Evolutionary conservation across 2,113 vertebrate genomes (phyloP), one percentile per base, ranked within the genome.

Genomic region (Salvator merianae): DNA sequence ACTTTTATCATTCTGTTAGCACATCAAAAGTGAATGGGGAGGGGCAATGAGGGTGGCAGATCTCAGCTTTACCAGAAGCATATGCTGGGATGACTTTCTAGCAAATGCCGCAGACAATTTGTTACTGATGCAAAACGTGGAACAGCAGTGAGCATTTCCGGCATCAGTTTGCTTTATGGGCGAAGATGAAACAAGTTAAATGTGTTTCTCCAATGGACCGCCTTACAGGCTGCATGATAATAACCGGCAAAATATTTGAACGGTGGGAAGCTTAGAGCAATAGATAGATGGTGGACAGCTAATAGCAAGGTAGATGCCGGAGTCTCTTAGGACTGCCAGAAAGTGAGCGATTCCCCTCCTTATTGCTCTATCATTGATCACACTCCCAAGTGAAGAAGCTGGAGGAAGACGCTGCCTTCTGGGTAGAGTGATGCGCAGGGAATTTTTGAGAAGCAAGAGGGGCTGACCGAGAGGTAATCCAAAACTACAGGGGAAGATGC

Each of bases 231-330:
- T 14, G 47, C 70, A 34, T 74, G 66, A 84, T 91, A 90, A 87
- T 90, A 88, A 88, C 89, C 82, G 79, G 89, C 91, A 93, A 90
- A n/a, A 87, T 90, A 93, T 93, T 86, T 91, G 89, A 92, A 87
- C 4, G 0, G 55, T 78, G 86, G 91, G 86, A 90, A 91, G 89
- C 87, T 86, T 43, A 9, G 40, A 55, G 32, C 71, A 88, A 66
- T 10, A 14, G 65, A 59, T 22, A 8, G 30, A 70, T 82, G 86
- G 74, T 38, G 72, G 88, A 50, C 74, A 87, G 90, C 91, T 90
- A 91, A 94, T 85, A 88, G 0, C 32, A 81, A 75, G 76, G n/a
- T 47, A 84, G 65, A 82, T 18, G 26, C 20, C 0, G 10, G 43
- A 2, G n/a, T 74, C 86, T 43, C 28, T 62, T 85, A 26, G 70